Conservation (phyloP, 2,113 vertebrate genomes). For the Choloepus hoffmanni region DNA sequence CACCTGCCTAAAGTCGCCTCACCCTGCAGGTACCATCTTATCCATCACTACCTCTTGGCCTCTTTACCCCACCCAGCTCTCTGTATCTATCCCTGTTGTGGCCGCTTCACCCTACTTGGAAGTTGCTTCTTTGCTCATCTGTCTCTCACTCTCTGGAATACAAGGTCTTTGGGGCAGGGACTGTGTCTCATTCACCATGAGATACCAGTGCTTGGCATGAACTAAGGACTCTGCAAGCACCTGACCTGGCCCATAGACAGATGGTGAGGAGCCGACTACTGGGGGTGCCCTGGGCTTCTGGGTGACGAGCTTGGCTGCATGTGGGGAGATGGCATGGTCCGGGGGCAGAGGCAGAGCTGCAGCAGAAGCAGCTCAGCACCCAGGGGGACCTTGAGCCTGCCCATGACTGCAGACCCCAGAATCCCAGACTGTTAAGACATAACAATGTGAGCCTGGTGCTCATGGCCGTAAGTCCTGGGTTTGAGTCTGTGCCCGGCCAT, state of each 20-base stretch:
- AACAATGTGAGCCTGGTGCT: not conserved
- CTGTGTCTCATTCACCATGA: not conserved
- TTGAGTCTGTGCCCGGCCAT: not conserved
- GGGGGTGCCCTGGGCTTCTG: not conserved
- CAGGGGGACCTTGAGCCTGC: not conserved
- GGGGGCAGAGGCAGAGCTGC: not conserved
- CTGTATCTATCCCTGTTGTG: fast-evolving
- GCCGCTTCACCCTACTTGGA: not conserved
- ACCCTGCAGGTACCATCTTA: not conserved
- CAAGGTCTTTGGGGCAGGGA: not conserved
- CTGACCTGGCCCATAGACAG: not conserved
- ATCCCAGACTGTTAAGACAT: not conserved
- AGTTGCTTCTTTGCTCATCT: not conserved
- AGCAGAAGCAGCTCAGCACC: not conserved
- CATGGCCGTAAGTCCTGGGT: too few relatives aligned
- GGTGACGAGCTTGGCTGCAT: not conserved
- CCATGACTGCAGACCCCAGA: not conserved
- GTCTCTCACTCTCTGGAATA: not conserved
- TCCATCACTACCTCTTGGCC: not conserved
- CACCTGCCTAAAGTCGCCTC: fast-evolving
- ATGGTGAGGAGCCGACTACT: not conserved
- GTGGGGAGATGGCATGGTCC: not conserved
- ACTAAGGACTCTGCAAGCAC: not conserved
- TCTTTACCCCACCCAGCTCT: fast-evolving
- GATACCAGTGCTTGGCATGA: fast-evolving